phyloP scores from a whole-genome alignment of 2,888 invertebrate genomes.

The Platycnemis pennipes region DNA sequence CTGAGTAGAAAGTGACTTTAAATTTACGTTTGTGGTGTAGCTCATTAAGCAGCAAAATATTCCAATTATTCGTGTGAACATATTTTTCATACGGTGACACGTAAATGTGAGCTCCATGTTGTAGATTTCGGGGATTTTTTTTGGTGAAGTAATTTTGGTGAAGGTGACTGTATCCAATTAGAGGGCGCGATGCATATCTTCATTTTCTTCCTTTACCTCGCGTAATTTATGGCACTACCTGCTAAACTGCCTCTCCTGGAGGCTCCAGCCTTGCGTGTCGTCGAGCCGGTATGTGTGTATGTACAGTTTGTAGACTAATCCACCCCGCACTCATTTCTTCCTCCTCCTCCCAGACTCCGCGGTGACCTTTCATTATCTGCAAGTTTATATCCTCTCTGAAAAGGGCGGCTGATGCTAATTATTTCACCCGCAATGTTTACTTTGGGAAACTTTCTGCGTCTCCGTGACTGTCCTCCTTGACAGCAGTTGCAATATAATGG shows the following conservation, averaged over 20 bases:
- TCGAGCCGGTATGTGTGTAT: neutral
- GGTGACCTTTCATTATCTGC: neutral
- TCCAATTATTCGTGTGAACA: too few species aligned
- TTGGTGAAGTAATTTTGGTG: neutral
- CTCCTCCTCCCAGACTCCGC: neutral
- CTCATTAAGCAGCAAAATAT: too few species aligned
- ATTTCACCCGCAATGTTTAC: neutral
- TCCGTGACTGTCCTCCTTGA: too few species aligned
- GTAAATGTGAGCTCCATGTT: too few species aligned
- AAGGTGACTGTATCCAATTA: neutral
- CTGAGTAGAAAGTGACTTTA: too few species aligned
- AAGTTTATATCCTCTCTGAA: neutral
- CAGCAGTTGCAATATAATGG: too few species aligned
- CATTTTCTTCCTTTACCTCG: neutral
- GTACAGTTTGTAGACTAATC: neutral
- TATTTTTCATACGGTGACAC: too few species aligned
- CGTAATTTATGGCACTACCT: neutral
- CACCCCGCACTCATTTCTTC: neutral
- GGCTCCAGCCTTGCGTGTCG: neutral
- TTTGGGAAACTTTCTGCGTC: neutral
- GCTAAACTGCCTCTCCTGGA: neutral
- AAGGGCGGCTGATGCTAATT: neutral
- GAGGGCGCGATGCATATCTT: neutral
- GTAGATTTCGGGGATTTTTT: neutral
- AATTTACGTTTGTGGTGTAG: too few species aligned